Evolutionary conservation across 2,797 vertebrate species (phyloP).

Genomic region (Valencia hispanica): DNA sequence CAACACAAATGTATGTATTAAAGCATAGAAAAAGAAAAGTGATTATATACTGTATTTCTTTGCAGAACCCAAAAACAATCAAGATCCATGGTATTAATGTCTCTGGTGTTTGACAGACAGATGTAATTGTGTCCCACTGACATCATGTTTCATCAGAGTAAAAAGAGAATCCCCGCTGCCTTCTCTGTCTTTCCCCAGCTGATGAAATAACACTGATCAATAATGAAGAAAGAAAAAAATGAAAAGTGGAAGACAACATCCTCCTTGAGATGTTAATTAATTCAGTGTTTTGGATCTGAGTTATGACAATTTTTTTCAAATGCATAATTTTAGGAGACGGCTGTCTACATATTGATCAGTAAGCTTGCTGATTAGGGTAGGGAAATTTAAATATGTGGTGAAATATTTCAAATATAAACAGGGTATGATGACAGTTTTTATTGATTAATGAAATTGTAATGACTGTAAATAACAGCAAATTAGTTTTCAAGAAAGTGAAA

Average conservation of each 20-base stretch:
- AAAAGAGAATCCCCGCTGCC: neutral
- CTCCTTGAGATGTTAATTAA: neutral
- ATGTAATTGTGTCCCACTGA: slow-evolving; percentile 8
- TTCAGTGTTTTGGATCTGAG: neutral
- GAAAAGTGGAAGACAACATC: neutral
- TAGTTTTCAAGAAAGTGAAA: slow-evolving; percentile 3
- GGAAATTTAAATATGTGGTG: neutral
- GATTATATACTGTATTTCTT: neutral
- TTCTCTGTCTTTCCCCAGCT: neutral
- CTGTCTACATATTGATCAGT: neutral
- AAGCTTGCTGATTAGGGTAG: neutral
- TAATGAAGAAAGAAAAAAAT: slow-evolving; percentile 1
- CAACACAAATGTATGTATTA: neutral
- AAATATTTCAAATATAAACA: slow-evolving; percentile 1
- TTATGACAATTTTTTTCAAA: neutral
- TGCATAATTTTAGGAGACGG: neutral
- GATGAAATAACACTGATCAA: slow-evolving; percentile 11
- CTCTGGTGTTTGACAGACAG: slow-evolving; percentile 1
- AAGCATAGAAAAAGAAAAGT: neutral
- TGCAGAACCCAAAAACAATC: neutral
- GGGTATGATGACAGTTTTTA: neutral
- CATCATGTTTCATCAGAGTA: slow-evolving; percentile 26
- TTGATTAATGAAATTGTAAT: neutral
- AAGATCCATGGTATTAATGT: neutral
- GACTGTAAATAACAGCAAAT: neutral